Evolutionary conservation across 2,888 invertebrate genomes (phyloP), one percentile per base, ranked within the genome.

Genomic region (Agrochola circellaris): DNA sequence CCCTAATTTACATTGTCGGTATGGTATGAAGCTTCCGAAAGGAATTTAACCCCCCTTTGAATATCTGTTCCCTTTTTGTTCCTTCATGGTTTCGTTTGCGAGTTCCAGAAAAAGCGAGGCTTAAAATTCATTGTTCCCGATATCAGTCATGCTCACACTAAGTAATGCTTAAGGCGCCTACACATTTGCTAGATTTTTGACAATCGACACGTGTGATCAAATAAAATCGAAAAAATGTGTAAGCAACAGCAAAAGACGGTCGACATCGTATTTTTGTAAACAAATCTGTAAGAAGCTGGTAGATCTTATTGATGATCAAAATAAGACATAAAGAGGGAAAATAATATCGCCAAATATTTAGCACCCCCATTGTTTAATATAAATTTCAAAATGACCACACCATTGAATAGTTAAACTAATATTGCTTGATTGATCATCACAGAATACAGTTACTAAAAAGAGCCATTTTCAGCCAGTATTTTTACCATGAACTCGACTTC

Each of bases 401-500:
- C 17, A 34, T 45, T 62, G 2, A 75, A 61, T 23, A 45, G 13
- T 45, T 20, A n/a, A 42, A 62, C 15, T 73, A 73, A 73, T 56
- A 34, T 73, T 51, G 8, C 8, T 34, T 23, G 9, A 54, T 26
- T 71, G 17, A 62, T 45, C 15, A 45, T 26, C 23, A 42, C 8
- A 51, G 9, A 45, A 74, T 20, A 54, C 56, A 42, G 38, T 45
- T 26, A 15, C 58, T 51, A 26, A 60, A 80, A 58, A 42, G 26
- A 38, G 20, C 58, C 45, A 60, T 84, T 75, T 71, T 38, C n/a
- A 45, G 30, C 7, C 20, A 54, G 60, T n/a, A 65, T 72, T 58
- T 82, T 54, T 38, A 45, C 60, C 51, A 61, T 61, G 67, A 77
- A 73, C 82, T 85, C 71, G 69, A 42, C 51, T 77, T 51, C n/a